Percentiles rank a stretch among this genome's conserved stretches.
phyloP scores from a whole-genome alignment of 2,113 vertebrate genomes.

The Oreochromis niloticus region DNA sequence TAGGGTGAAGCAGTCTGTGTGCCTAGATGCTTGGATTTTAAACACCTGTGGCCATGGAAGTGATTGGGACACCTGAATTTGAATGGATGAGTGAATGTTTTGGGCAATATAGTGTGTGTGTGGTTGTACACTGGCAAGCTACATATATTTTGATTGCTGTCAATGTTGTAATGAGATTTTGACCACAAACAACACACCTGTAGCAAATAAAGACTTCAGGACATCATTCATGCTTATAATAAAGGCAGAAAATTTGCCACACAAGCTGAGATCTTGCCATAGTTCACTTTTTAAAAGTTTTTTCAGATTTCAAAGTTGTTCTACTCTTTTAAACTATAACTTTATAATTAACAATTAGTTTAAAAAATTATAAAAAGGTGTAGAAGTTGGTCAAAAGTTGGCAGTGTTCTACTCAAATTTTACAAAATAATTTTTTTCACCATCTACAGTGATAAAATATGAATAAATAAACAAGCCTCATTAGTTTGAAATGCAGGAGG shows the following conservation, averaged over 20 bases:
- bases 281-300: no score
- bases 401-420: neutral
- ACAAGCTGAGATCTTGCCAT: neutral
- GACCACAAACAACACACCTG: neutral
- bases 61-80: neutral
- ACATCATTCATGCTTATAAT: neutral
- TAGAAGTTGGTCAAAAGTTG: neutral
- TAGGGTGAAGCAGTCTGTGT: neutral
- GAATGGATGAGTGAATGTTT: neutral
- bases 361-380: neutral
- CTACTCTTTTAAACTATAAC: neutral
- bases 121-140: neutral
- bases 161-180: neutral
- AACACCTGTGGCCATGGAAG: neutral
- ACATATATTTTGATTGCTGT: neutral
- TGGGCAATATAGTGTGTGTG: neutral
- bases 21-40: neutral
- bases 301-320: neutral
- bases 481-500: neutral
- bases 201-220: neutral
- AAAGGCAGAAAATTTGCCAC: neutral
- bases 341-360: neutral
- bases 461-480: neutral
- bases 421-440: neutral
- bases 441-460: neutral